Evolutionary conservation across 2,888 invertebrate species (phyloP).

Genomic region (Hydropsyche betteni): DNA sequence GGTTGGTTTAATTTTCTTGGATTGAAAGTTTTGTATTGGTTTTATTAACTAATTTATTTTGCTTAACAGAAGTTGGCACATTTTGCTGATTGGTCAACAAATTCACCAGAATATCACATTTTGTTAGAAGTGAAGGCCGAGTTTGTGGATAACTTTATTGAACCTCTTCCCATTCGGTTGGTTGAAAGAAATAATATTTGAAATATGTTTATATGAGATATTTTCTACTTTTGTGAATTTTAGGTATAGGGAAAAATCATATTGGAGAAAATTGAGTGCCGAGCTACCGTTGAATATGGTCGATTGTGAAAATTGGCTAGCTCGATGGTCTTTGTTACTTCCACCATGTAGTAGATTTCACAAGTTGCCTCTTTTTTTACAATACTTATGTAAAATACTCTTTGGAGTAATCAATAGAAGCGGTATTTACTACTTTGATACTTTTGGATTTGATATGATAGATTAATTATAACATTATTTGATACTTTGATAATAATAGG

Average conservation of each 20-base stretch:
- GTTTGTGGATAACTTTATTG: constrained; percentile 74
- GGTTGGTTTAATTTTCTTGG: constrained; percentile 56
- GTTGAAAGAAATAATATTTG: constrained; percentile 54
- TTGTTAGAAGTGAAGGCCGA: constrained; percentile 76
- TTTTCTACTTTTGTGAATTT: no score
- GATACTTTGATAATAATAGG: constrained; percentile 59
- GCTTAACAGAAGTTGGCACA: constrained; percentile 70
- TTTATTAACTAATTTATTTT: constrained; percentile 51
- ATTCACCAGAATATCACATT: constrained; percentile 77
- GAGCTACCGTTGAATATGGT: constrained; percentile 64
- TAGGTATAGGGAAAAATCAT: constrained; percentile 62
- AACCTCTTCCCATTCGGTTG: constrained; percentile 67
- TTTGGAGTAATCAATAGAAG: constrained; percentile 76
- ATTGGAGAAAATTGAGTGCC: constrained; percentile 62
- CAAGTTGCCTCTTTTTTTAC: constrained; percentile 77
- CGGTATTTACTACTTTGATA: constrained; percentile 61
- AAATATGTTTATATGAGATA: neutral
- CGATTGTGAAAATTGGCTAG: constrained; percentile 75
- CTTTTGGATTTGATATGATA: neutral
- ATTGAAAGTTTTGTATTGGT: neutral
- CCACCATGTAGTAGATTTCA: constrained; percentile 64
- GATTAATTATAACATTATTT: neutral
- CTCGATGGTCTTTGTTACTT: constrained; percentile 72
- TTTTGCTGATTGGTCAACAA: constrained; percentile 80
- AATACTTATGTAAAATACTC: constrained; percentile 76